Evolutionary conservation across 2,888 invertebrate species (phyloP).

Genomic region (Hedychridium roseum): DNA sequence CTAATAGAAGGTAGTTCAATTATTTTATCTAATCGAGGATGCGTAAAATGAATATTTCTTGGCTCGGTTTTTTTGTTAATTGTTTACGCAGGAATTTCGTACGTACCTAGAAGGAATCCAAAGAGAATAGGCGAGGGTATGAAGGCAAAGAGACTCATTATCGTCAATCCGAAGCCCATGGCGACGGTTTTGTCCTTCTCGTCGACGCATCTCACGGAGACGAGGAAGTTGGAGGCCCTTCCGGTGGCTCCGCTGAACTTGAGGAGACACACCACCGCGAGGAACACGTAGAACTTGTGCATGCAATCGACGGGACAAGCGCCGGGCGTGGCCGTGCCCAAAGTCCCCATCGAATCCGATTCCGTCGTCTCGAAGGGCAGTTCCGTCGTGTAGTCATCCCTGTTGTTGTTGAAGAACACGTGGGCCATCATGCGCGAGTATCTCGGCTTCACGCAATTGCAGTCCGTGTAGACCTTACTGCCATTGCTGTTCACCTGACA

Average conservation of each 20-base stretch:
- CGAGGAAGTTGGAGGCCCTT: slow-evolving; percentile 70
- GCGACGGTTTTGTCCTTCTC: slow-evolving; percentile 78
- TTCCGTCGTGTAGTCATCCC: slow-evolving; percentile 36
- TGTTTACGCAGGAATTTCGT: neutral
- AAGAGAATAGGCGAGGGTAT: slow-evolving; percentile 81
- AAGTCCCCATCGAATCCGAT: slow-evolving; percentile 23
- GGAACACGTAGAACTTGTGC: slow-evolving; percentile 67
- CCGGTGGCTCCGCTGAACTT: slow-evolving; percentile 71
- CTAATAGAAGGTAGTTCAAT: slow-evolving; percentile 15
- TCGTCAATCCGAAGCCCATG: slow-evolving; percentile 74
- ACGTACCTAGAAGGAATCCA: slow-evolving; percentile 74
- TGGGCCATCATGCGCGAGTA: slow-evolving; percentile 31
- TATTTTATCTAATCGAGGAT: too few relatives aligned
- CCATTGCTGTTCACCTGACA: slow-evolving; percentile 49
- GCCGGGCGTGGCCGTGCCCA: slow-evolving; percentile 64
- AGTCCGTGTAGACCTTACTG: slow-evolving; percentile 62
- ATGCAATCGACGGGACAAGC: slow-evolving; percentile 69
- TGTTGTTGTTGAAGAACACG: slow-evolving; percentile 30
- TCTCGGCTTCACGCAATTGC: slow-evolving; percentile 63
- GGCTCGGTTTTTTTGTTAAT: too few relatives aligned
- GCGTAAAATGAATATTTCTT: too few relatives aligned
- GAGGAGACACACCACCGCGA: slow-evolving; percentile 67
- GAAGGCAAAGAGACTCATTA: slow-evolving; percentile 76
- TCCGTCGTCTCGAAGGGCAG: slow-evolving; percentile 32
- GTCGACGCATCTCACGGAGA: slow-evolving; percentile 74